These are phyloP conservation scores for Callyntrura guangdongensis DNA, from an alignment of 2,888 invertebrate species.

Conservation along the genomic window DNA sequence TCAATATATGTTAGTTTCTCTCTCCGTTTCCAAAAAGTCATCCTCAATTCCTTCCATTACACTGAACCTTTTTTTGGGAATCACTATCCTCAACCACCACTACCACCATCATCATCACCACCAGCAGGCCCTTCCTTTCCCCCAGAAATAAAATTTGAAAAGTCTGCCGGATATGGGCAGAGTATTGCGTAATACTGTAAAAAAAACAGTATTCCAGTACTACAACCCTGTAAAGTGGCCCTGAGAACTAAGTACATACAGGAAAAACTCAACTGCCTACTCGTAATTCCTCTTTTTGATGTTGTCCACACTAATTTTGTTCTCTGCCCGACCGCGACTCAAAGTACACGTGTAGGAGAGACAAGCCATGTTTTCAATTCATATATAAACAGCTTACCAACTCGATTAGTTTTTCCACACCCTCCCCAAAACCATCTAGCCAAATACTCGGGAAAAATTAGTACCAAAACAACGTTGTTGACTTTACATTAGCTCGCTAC, in stretches of 20 bases:
- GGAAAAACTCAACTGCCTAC: conserved; percentile 3
- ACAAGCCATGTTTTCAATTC: not conserved
- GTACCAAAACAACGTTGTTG: conserved; percentile 46
- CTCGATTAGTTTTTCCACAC: conserved; percentile 47
- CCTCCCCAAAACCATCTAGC: not conserved
- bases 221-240: not conserved
- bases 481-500: conserved; percentile 30
- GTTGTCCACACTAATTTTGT: conserved; percentile 7
- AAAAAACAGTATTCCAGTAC: not conserved
- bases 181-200: not conserved
- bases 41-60: conserved; percentile 48
- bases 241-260: not conserved
- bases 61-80: conserved; percentile 21
- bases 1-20: conserved; percentile 37
- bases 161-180: conserved; percentile 2
- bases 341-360: not conserved
- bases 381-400: not conserved
- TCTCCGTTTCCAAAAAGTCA: conserved; percentile 41
- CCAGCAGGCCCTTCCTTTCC: not conserved
- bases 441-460: conserved; percentile 22
- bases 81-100: not conserved
- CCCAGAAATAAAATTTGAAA: conserved; percentile 3
- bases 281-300: conserved; percentile 21
- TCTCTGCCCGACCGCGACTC: not conserved
- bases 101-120: conserved; percentile 1